These are phyloP conservation scores for Chaenocephalus aceratus DNA, from an alignment of 2,113 vertebrate genomes.

Conservation along the genomic window DNA sequence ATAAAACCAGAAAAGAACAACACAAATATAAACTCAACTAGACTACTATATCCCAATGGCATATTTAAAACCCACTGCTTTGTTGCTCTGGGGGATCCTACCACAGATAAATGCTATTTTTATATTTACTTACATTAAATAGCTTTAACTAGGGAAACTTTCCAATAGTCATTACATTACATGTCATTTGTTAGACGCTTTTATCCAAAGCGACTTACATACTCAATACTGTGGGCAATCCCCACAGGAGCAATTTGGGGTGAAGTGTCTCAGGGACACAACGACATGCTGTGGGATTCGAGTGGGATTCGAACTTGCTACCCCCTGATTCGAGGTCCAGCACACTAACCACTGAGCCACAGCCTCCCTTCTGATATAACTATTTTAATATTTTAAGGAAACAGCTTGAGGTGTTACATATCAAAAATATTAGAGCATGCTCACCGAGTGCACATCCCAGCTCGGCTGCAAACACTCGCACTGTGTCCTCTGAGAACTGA, in stretches of 20 bases:
- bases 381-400: constrained; percentile 20
- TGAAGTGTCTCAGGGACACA: too few species aligned
- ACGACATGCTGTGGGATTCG: too few species aligned
- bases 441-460: constrained; percentile 92
- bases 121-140: constrained; percentile 39
- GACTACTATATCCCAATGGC: neutral
- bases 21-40: neutral
- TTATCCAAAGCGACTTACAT: too few species aligned
- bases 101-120: constrained; percentile 36
- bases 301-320: too few species aligned
- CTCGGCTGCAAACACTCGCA: constrained; percentile 93
- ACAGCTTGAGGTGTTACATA: neutral
- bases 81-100: constrained; percentile 13
- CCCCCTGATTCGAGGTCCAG: too few species aligned
- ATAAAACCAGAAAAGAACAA: neutral
- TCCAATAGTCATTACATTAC: neutral
- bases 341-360: too few species aligned
- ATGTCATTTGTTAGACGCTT: too few species aligned
- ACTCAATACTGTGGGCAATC: too few species aligned
- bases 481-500: constrained; percentile 85
- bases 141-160: neutral
- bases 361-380: constrained; percentile 12
- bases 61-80: neutral
- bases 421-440: constrained; percentile 47
- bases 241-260: too few species aligned